Evolutionary conservation across 2,888 invertebrate species (phyloP), one percentile per base, ranked within the genome.

Genomic region (Epistrophella euchroma): DNA sequence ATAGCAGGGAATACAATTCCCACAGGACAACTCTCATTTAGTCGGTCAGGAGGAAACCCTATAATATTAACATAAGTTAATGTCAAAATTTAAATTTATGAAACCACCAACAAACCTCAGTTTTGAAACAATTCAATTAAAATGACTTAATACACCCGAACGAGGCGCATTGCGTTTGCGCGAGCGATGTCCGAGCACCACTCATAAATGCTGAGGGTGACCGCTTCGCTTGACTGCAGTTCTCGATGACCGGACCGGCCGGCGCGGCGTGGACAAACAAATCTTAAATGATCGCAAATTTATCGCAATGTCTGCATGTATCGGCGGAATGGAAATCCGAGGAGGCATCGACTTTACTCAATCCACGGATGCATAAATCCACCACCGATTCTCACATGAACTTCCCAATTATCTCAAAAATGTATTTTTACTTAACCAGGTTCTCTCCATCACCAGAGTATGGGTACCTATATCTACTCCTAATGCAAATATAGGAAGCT

Each of bases 321-420:
- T 10, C 50, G 56, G n/a, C 19, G 74, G 37, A 80, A 85, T 86
- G 77, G 77, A 82, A 86, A 86, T 82, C 62, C 43, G 74, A 86
- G 81, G 40, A 68, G 75, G 47, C 76, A 47, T 70, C 73, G 73
- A 70, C 70, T 77, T 68, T 56, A 55, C 77, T 82, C 70, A 82
- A 74, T 64, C 77, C 82, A 45, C 77, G 82, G 82, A 86, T 86
- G 86, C 82, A 86, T 86, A 86, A 86, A 86, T 86, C 82, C 86
- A 86, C 58, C 56, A 58, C 19, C 13, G 50, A 71, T 68, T 52
- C 70, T 62, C 82, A 86, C 86, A 64, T 82, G 81, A 86, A 78
- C 77, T 86, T 50, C 82, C 86, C 86, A 86, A 86, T 86, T 86
- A 86, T 86, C 86, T 86, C 58, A 77, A 60, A 86, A 82, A 86